Evolutionary conservation across 2,113 vertebrate species (phyloP), one percentile per base, ranked within the genome.

Genomic region (Potamarius usumacintae): DNA sequence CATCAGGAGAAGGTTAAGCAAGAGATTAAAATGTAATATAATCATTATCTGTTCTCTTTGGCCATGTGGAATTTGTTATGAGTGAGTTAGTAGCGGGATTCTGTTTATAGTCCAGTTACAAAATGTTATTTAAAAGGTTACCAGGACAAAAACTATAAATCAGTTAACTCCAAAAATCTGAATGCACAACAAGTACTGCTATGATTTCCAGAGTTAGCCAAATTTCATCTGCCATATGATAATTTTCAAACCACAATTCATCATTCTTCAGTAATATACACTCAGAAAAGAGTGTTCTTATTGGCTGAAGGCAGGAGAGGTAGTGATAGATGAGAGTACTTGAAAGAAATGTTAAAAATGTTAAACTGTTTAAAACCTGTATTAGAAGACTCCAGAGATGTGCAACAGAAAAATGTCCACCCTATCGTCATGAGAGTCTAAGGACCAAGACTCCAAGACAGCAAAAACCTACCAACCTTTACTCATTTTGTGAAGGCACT

Each of bases 11-110:
- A 60, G 27, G 30, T 60, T 60, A 34, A 58, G n/a, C 50, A 55
- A 27, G 52, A 17, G 55, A 81, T 60, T 60, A 57, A 30, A 17
- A 27, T 30, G 53, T 22, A 22, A 60, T 60, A 81, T 18, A 81
- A 57, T 57, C 27, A 80, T 57, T 58, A 15, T 27, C 53, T 80
- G 12, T 58, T 80, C 27, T 34, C 17, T 80, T 83, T 65, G 10
- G 4, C 42, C n/a, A 53, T 83, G 18, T 53, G 62, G 62, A 67
- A 14, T 30, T 69, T 83, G 82, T 83, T 83, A 83, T 69, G 63
- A 27, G 34, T 48, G 60, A 12, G 42, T 7, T 7, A 62, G 12
- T 12, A 42, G 7, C 18, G 7, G 15, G 55, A n/a, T 5, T 48
- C 55, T 60, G 27, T 62, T 82, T n/a, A 65, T 52, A 50, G 34